Evolutionary conservation across 2,113 vertebrate species (phyloP).

Genomic region (Polypterus senegalus): DNA sequence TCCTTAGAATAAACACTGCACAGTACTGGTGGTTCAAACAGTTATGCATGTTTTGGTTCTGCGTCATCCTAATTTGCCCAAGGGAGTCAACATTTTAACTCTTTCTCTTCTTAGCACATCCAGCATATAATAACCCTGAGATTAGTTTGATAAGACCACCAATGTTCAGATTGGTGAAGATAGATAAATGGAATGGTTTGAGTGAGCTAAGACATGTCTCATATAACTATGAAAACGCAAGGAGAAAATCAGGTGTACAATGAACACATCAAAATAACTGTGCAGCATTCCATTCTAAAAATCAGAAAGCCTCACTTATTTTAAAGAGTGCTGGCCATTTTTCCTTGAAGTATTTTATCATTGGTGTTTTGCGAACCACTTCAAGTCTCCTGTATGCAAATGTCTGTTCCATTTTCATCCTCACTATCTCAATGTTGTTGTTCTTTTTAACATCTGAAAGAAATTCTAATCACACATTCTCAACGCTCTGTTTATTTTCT

Average conservation of each 20-base stretch:
- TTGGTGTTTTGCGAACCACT: conserved; percentile 12
- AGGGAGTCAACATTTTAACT: too few species aligned
- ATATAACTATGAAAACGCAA: conserved; percentile 11
- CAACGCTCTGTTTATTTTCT: conserved; percentile 17
- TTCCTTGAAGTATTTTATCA: conserved; percentile 13
- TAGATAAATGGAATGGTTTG: too few species aligned
- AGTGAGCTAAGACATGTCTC: conserved; percentile 1
- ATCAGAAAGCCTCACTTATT: conserved; percentile 5
- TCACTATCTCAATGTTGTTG: conserved; percentile 14
- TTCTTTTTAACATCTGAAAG: conserved; percentile 21
- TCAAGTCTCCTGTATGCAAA: conserved; percentile 18
- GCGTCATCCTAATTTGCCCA: too few species aligned
- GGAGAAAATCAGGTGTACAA: conserved; percentile 8
- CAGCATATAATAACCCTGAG: conserved; percentile 7
- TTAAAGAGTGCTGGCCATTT: conserved; percentile 16
- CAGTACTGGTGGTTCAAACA: conserved; percentile 12
- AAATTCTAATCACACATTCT: conserved; percentile 17
- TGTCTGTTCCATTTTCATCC: conserved; percentile 20
- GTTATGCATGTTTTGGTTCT: too few species aligned
- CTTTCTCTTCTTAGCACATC: too few species aligned
- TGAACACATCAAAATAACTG: background rate
- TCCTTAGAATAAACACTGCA: conserved; percentile 11
- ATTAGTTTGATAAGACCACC: conserved; percentile 10
- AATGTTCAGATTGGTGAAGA: conserved; percentile 4
- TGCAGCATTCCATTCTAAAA: background rate